Percentiles rank a stretch among this genome's conserved stretches.
Conservation (phyloP, 2,888 invertebrate genomes). For the Prostheceraeus crozeri region DNA sequence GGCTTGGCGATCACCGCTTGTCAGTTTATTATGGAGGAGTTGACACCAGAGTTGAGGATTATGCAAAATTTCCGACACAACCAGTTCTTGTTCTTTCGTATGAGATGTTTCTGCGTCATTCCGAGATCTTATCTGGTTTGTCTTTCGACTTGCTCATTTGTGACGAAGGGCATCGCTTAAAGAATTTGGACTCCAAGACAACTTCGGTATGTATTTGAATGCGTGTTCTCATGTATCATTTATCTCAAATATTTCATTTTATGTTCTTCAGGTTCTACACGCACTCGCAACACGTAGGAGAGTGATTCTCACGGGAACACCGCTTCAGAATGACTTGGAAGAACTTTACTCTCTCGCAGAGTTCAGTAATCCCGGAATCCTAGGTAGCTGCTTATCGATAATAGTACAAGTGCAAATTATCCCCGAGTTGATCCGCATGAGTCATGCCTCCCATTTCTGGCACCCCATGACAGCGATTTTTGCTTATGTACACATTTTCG, state of each 20-base stretch:
- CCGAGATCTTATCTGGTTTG: constrained; percentile 49
- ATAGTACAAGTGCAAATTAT: too few relatives aligned
- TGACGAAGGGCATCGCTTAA: constrained; percentile 67
- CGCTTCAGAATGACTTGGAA: constrained; percentile 66
- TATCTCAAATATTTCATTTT: too few relatives aligned
- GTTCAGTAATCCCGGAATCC: constrained; percentile 64
- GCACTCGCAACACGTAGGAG: constrained; percentile 60
- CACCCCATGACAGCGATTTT: too few relatives aligned
- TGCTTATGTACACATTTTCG: too few relatives aligned
- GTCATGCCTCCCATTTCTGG: too few relatives aligned
- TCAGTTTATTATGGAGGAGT: constrained; percentile 61
- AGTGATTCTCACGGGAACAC: constrained; percentile 65
- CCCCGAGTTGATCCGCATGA: too few relatives aligned
- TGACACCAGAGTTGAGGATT: constrained; percentile 58
- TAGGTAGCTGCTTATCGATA: too few relatives aligned
- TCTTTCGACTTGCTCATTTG: constrained; percentile 64
- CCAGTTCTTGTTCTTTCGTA: constrained; percentile 66
- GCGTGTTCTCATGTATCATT: too few relatives aligned
- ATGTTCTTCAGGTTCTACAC: constrained; percentile 59
- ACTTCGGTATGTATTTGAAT: constrained; percentile 58
- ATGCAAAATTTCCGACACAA: constrained; percentile 58
- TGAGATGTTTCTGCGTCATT: constrained; percentile 63
- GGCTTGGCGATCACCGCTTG: constrained; percentile 64
- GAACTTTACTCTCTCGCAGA: constrained; percentile 65
- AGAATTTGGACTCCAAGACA: constrained; percentile 63